Evolutionary conservation across 2,888 invertebrate genomes (phyloP).

Genomic region (Diadegma fenestrale): DNA sequence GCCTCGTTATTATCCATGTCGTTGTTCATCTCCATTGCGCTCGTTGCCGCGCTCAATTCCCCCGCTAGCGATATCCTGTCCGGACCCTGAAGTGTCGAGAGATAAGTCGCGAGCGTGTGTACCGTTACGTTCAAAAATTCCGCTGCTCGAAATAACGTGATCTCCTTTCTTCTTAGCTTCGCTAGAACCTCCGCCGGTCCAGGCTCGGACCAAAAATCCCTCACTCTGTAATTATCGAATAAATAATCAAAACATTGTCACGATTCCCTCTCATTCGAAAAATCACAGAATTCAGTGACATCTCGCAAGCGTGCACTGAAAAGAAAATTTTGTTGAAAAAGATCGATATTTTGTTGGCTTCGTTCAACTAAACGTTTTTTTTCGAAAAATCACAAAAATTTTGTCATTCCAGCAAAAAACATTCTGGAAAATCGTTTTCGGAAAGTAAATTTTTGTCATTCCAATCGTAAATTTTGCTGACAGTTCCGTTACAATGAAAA

Average conservation of each 20-base stretch:
- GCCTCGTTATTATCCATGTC: slow-evolving; percentile 85
- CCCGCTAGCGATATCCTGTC: slow-evolving; percentile 85
- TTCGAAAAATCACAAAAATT: no score
- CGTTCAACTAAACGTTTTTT: no score
- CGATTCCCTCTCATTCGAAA: neutral
- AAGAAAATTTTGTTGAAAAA: no score
- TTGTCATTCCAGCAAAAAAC: no score
- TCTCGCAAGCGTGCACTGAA: neutral
- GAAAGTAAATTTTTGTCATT: no score
- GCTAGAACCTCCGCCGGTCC: slow-evolving; percentile 91
- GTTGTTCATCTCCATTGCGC: slow-evolving; percentile 82
- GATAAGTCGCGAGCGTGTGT: slow-evolving; percentile 90
- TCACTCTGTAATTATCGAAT: slow-evolving; percentile 84
- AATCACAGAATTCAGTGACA: neutral
- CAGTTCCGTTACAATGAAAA: no score
- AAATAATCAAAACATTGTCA: neutral
- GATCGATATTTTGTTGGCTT: no score
- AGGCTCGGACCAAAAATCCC: slow-evolving; percentile 93
- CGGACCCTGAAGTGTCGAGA: slow-evolving; percentile 87
- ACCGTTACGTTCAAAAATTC: slow-evolving; percentile 92
- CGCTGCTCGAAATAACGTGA: slow-evolving; percentile 90
- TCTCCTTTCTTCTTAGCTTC: slow-evolving; percentile 90
- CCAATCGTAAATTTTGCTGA: no score
- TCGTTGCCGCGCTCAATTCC: slow-evolving; percentile 82
- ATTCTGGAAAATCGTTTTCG: no score